phyloP scores from a whole-genome alignment of 2,797 vertebrate genomes.

The Pelodytes ibericus region DNA sequence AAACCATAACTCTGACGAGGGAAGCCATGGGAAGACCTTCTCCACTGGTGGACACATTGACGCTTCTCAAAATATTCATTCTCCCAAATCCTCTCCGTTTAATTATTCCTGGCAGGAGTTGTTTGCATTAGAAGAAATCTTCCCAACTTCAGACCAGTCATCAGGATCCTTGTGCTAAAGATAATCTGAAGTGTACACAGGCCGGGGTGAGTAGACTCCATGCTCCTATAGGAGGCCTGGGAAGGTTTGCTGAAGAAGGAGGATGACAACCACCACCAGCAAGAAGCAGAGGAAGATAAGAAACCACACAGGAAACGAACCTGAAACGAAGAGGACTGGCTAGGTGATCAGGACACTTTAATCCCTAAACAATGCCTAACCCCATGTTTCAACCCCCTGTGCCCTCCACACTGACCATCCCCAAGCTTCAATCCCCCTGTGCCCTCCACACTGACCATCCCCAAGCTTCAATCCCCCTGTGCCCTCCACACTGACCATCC shows the following conservation, averaged over 20 bases:
- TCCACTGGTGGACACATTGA: too few species aligned
- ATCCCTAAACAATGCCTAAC: not conserved
- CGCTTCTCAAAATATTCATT: too few species aligned
- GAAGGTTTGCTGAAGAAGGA: slow-evolving; percentile 83
- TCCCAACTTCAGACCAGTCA: too few species aligned
- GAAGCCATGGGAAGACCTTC: too few species aligned
- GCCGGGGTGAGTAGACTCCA: not conserved
- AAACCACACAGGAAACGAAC: slow-evolving; percentile 85
- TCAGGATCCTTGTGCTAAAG: too few species aligned
- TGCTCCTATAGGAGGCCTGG: slow-evolving; percentile 76
- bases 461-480: too few species aligned
- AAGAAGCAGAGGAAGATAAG: slow-evolving; percentile 82
- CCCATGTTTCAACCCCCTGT: not conserved
- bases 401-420: not conserved
- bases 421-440: not conserved
- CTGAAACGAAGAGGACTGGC: slow-evolving; percentile 62
- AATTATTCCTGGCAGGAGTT: too few species aligned
- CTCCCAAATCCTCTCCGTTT: too few species aligned
- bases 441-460: too few species aligned
- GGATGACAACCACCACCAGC: slow-evolving; percentile 76
- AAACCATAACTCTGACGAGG: too few species aligned
- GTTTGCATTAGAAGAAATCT: too few species aligned
- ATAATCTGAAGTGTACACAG: too few species aligned
- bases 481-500: not conserved
- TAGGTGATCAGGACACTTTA: not conserved